Evolutionary conservation across 37 sponge, comb jelly and placozoan genomes (phyloP).

Genomic region (Axinella damicornis): DNA sequence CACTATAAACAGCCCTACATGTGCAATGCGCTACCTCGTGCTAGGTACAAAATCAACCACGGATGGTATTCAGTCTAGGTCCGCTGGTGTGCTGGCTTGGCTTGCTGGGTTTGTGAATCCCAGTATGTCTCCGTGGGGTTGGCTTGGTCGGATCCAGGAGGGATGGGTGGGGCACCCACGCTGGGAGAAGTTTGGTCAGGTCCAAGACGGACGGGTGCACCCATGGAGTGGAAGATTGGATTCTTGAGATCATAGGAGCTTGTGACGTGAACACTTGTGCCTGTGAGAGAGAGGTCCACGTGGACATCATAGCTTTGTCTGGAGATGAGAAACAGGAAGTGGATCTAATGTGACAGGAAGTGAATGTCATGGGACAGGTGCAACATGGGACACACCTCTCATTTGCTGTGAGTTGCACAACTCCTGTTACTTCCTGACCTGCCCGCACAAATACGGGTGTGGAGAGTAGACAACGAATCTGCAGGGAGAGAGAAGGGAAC

Average conservation of each 20-base stretch:
- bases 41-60: too few relatives aligned
- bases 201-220: constrained; percentile 67
- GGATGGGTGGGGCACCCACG: too few relatives aligned
- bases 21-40: too few relatives aligned
- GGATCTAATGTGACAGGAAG: too few relatives aligned
- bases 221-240: constrained; percentile 95
- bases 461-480: constrained; percentile 87
- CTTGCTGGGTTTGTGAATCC: not conserved
- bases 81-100: too few relatives aligned
- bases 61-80: too few relatives aligned
- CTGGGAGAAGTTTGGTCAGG: too few relatives aligned
- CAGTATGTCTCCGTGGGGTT: constrained; percentile 56
- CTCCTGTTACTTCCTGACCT: constrained; percentile 84
- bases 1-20: too few relatives aligned
- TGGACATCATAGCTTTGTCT: constrained; percentile 92
- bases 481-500: not conserved
- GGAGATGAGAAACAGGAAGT: not conserved
- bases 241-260: constrained; percentile 95
- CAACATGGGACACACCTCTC: constrained; percentile 78
- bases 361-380: too few relatives aligned
- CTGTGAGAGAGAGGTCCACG: constrained; percentile 59
- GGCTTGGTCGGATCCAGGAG: too few relatives aligned
- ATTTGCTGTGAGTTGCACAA: constrained; percentile 84
- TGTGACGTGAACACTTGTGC: constrained; percentile 26
- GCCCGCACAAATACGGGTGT: constrained; percentile 75